Conservation (phyloP, 1,140 invertebrate genomes). For the Diorhabda elongata region DNA sequence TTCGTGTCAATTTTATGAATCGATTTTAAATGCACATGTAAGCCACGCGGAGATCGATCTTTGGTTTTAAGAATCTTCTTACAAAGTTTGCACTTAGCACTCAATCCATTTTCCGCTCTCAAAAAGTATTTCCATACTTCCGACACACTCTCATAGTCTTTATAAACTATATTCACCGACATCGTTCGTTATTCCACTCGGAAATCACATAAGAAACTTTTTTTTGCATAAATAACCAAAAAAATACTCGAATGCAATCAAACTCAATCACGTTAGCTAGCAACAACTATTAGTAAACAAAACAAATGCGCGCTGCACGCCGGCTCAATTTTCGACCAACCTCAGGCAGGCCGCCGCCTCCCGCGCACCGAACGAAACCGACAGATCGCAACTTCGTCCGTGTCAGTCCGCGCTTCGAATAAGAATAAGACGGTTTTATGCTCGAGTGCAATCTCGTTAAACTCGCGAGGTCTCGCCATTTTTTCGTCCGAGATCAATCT, state of each 20-base stretch:
- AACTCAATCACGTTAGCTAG: constrained; percentile 14
- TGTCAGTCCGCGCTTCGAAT: too few species aligned
- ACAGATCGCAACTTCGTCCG: too few species aligned
- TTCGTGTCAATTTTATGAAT: constrained; percentile 16
- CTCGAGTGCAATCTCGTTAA: constrained; percentile 25
- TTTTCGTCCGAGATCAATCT: constrained; percentile 22
- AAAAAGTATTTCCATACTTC: constrained; percentile 20
- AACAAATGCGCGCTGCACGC: not conserved
- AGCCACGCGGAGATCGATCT: constrained; percentile 9
- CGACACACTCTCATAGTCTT: constrained; percentile 13
- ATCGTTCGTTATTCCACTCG: constrained; percentile 16
- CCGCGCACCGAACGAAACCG: constrained; percentile 1
- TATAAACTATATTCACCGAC: constrained; percentile 16
- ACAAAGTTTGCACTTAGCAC: constrained; percentile 17
- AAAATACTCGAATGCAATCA: constrained; percentile 17
- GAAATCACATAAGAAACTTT: not conserved
- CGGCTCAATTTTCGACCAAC: constrained; percentile 9
- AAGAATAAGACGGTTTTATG: constrained; percentile 14
- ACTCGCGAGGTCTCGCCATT: constrained; percentile 24
- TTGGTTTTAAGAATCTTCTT: constrained; percentile 21
- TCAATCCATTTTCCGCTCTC: constrained; percentile 16
- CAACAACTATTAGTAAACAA: too few species aligned
- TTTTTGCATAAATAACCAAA: constrained; percentile 15
- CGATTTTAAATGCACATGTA: constrained; percentile 21
- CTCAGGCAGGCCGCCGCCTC: not conserved